phyloP scores from a whole-genome alignment of 2,888 invertebrate genomes.

The Oscheius sp. region DNA sequence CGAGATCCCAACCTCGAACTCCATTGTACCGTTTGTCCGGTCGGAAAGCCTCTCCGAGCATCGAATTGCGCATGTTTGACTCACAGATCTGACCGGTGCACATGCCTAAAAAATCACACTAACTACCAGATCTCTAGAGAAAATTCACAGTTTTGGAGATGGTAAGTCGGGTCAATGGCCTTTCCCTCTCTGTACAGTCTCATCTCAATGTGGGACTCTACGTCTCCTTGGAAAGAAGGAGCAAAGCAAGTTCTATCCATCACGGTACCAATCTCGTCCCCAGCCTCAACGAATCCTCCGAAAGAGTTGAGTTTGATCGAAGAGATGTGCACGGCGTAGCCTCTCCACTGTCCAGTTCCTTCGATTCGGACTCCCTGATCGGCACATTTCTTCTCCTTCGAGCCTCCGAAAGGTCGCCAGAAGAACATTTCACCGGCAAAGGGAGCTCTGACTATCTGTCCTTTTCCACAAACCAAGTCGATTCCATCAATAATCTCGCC shows the following conservation, averaged over 20 bases:
- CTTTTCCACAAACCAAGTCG: slow-evolving; percentile 52
- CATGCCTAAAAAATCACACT: slow-evolving; percentile 61
- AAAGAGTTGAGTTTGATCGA: slow-evolving; percentile 64
- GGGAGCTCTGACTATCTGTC: slow-evolving; percentile 59
- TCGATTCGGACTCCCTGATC: slow-evolving; percentile 71
- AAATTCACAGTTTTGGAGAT: slow-evolving; percentile 68
- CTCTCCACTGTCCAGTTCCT: slow-evolving; percentile 72
- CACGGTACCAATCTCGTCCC: slow-evolving; percentile 59
- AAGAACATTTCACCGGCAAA: slow-evolving; percentile 68
- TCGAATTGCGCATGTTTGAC: slow-evolving; percentile 65
- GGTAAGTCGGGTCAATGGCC: slow-evolving; percentile 70
- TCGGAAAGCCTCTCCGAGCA: slow-evolving; percentile 68
- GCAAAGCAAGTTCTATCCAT: slow-evolving; percentile 46
- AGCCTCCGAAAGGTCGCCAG: slow-evolving; percentile 58
- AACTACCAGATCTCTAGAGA: neutral
- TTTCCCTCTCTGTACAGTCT: slow-evolving; percentile 61
- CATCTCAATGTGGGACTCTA: slow-evolving; percentile 50
- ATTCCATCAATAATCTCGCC: slow-evolving; percentile 60
- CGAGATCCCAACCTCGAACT: slow-evolving; percentile 71
- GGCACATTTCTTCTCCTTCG: slow-evolving; percentile 62
- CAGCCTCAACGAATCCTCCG: slow-evolving; percentile 67
- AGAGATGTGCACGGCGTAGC: slow-evolving; percentile 70
- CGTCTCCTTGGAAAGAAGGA: slow-evolving; percentile 44
- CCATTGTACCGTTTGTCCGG: slow-evolving; percentile 70
- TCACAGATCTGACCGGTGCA: slow-evolving; percentile 73